A percentile compares a stretch with the other conserved stretches of the same genome.
Conservation (phyloP, 1,140 invertebrate species). For the Lasioglossum albipes region DNA sequence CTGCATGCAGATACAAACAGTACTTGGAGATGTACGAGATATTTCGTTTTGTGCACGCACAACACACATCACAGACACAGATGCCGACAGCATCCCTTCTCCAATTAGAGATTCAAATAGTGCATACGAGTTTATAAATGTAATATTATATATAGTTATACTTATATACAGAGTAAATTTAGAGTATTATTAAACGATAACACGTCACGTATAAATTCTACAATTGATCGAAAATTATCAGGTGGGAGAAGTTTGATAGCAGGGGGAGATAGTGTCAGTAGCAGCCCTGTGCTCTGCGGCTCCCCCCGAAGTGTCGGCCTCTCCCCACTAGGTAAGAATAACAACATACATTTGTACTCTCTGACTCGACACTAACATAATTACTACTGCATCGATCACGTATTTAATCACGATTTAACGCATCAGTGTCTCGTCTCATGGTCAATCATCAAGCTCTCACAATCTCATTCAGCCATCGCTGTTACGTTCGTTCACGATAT, state of each 20-base stretch:
- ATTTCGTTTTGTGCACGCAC: conserved; percentile 41
- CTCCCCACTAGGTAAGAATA: conserved; percentile 81
- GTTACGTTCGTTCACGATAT: conserved; percentile 23
- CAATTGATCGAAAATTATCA: conserved; percentile 71
- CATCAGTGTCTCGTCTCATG: neutral
- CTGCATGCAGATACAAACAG: conserved; percentile 42
- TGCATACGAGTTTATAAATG: conserved; percentile 2
- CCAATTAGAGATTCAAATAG: conserved; percentile 38
- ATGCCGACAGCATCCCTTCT: no score
- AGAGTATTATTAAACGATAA: conserved; percentile 41
- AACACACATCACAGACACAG: neutral
- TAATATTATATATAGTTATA: neutral
- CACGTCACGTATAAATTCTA: conserved; percentile 58
- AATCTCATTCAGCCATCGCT: no score
- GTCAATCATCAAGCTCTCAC: no score
- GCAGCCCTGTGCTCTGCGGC: conserved; percentile 81
- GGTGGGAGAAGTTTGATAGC: conserved; percentile 76
- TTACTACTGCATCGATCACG: neutral
- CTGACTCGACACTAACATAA: conserved; percentile 30
- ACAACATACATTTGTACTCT: conserved; percentile 50
- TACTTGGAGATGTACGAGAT: conserved; percentile 23
- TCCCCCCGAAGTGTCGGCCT: conserved; percentile 82
- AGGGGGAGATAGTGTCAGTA: conserved; percentile 79
- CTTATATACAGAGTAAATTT: neutral
- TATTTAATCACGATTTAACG: neutral